A percentile compares a stretch with the other conserved stretches of the same genome.
phyloP scores from a whole-genome alignment of 2,797 vertebrate species.

The Emydoidea blandingii region DNA sequence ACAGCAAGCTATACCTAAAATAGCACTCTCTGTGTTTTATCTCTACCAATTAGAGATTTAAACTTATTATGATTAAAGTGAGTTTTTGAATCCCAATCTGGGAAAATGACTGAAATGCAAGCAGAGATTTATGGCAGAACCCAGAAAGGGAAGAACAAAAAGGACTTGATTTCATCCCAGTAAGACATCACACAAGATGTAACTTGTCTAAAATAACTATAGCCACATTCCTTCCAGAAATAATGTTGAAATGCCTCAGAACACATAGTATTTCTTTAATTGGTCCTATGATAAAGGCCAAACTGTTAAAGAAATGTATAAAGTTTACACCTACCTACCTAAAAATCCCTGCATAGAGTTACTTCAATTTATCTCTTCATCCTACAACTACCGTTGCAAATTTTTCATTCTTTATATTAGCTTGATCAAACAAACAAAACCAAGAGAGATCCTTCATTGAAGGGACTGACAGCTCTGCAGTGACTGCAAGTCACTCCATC shows the following conservation, averaged over 20 bases:
- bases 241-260: not conserved
- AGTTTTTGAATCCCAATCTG: not conserved
- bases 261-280: not conserved
- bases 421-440: not conserved
- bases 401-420: not conserved
- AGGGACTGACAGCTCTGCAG: not conserved
- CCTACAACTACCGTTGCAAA: rapidly evolving
- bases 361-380: rapidly evolving
- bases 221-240: not conserved
- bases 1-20: not conserved
- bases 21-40: not conserved
- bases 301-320: not conserved
- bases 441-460: rapidly evolving
- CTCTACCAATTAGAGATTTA: not conserved
- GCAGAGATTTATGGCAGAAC: rapidly evolving
- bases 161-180: no score
- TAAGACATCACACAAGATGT: no score
- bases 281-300: not conserved
- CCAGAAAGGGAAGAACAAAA: no score
- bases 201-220: rapidly evolving
- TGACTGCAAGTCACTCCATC: not conserved
- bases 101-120: not conserved
- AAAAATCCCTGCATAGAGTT: no score
- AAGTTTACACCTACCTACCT: no score
- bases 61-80: not conserved